phyloP scores from a whole-genome alignment of 1,140 invertebrate genomes.

The Bombus pyrosoma region DNA sequence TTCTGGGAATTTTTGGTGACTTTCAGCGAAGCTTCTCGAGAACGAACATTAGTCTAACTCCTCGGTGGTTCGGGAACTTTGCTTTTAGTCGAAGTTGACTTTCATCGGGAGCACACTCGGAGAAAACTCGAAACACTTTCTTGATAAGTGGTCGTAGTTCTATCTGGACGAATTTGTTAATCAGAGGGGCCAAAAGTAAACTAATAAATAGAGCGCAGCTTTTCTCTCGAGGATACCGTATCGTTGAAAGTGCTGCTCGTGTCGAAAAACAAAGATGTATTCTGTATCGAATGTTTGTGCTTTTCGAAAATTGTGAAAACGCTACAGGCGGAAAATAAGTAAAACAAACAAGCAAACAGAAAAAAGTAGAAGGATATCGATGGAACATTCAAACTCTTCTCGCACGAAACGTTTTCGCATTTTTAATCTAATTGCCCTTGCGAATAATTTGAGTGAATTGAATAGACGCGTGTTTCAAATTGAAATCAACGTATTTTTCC shows the following conservation, averaged over 20 bases:
- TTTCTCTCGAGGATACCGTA: too few species aligned
- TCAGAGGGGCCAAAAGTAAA: constrained; percentile 8
- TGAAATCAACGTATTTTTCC: too few species aligned
- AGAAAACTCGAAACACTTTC: constrained; percentile 55
- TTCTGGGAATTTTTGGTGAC: constrained; percentile 47
- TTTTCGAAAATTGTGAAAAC: not conserved
- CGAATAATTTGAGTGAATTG: too few species aligned
- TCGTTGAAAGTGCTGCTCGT: not conserved
- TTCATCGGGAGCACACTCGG: constrained; percentile 34
- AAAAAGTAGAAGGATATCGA: too few species aligned
- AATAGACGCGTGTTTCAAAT: too few species aligned
- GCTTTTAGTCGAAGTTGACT: constrained; percentile 59
- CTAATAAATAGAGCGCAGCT: not conserved
- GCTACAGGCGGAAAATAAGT: not conserved
- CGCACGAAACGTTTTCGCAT: too few species aligned
- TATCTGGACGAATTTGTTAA: constrained; percentile 35
- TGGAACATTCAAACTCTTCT: not conserved
- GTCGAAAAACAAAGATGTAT: not conserved
- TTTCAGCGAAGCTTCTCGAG: constrained; percentile 38
- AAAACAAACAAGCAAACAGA: not conserved
- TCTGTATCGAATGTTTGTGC: not conserved
- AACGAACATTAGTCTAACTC: constrained; percentile 61
- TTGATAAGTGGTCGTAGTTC: constrained; percentile 45
- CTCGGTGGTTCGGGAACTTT: constrained; percentile 57
- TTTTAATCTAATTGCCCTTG: too few species aligned